These are phyloP conservation scores for Xerus rutilus DNA, from an alignment of 2,797 vertebrate genomes.

Conservation along the genomic window DNA sequence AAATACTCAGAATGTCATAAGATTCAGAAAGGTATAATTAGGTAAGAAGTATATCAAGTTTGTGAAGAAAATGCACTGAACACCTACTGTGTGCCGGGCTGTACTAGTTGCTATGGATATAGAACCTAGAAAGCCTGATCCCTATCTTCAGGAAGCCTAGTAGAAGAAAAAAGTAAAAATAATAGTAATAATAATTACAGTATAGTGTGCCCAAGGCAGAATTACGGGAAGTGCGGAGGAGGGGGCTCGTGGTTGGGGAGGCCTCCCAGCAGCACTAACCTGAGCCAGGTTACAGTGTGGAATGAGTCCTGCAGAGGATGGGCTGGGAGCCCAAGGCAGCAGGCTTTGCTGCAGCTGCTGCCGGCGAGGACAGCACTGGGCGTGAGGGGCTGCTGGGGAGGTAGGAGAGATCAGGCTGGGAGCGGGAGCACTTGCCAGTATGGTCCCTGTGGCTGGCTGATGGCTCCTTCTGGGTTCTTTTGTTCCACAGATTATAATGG, in stretches of 20 bases:
- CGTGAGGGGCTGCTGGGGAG: not conserved
- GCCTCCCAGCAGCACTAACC: not conserved
- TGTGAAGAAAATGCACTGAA: constrained; percentile 53
- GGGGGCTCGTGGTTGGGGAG: not conserved
- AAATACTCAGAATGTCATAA: constrained; percentile 57
- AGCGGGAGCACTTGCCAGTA: not conserved
- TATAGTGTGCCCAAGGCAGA: not conserved
- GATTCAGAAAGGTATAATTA: constrained; percentile 62
- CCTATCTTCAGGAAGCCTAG: not conserved
- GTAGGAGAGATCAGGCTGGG: not conserved
- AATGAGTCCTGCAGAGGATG: not conserved
- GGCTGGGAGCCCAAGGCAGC: not conserved
- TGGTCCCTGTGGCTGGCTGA: not conserved
- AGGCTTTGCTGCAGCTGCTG: not conserved
- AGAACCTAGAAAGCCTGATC: not conserved
- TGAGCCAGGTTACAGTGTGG: not conserved
- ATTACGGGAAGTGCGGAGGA: not conserved
- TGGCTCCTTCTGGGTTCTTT: constrained; percentile 45
- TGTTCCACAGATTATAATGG: constrained; percentile 83
- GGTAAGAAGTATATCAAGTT: constrained; percentile 27
- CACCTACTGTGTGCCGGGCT: constrained; percentile 47
- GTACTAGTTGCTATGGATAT: not conserved
- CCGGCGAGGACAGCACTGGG: not conserved
- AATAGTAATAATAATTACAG: not conserved
- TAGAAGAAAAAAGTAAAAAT: not conserved